Evolutionary conservation across 2,113 vertebrate species (phyloP).

Genomic region (Aptenodytes patagonicus): DNA sequence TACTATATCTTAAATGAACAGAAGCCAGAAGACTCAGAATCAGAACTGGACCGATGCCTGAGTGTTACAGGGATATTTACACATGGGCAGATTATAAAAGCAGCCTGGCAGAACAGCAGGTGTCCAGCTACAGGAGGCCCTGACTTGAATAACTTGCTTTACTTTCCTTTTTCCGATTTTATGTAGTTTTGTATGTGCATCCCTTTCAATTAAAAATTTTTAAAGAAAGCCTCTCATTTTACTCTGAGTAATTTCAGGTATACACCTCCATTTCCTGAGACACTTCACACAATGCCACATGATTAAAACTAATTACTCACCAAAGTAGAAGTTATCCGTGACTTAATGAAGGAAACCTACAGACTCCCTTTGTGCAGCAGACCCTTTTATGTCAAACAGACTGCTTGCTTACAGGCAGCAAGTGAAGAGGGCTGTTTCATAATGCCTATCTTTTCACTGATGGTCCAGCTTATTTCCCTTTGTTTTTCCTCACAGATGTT

Average conservation of each 20-base stretch:
- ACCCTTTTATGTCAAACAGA: neutral
- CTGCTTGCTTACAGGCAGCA: neutral
- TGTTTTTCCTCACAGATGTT: neutral
- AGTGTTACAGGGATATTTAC: neutral
- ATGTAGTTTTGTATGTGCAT: neutral
- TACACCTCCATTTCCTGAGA: neutral
- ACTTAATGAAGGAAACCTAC: neutral
- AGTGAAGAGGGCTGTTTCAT: neutral
- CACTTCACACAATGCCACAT: neutral
- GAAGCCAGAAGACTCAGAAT: conserved; percentile 38
- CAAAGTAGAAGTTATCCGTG: neutral
- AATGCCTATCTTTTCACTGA: neutral
- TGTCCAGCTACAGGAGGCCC: neutral
- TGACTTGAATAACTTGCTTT: neutral
- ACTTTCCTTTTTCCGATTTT: neutral
- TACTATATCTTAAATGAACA: neutral
- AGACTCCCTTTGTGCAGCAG: neutral
- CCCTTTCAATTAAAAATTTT: neutral
- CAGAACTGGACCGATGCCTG: neutral
- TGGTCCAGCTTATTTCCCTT: neutral
- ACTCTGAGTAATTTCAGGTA: neutral
- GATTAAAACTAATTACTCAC: neutral
- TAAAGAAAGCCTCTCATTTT: neutral
- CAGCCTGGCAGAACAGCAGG: neutral
- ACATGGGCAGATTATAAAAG: neutral